Conservation (phyloP, 2,888 invertebrate species). For the Xiphydria camelus region DNA sequence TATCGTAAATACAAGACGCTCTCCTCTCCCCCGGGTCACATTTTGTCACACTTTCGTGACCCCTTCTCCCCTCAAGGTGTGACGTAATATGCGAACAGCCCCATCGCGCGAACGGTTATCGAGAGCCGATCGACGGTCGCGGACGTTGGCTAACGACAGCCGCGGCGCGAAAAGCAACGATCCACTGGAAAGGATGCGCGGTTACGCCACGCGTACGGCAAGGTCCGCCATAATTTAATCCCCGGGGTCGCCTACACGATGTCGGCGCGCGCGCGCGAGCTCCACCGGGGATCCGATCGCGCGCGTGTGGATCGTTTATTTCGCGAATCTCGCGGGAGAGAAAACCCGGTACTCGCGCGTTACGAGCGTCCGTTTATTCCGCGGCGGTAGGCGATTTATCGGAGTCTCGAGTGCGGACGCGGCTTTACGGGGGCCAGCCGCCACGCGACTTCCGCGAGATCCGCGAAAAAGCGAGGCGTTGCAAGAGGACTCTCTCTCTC, state of each 20-base stretch:
- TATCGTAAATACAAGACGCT: too few species aligned
- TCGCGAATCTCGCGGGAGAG: constrained; percentile 26
- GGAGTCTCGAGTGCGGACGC: too few species aligned
- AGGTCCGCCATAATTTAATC: constrained; percentile 42
- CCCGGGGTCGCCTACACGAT: constrained; percentile 34
- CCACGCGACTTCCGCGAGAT: too few species aligned
- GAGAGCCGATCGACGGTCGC: neutral
- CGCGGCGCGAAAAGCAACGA: constrained; percentile 7
- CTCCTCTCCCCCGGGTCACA: too few species aligned
- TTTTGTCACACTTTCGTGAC: too few species aligned
- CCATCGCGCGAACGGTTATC: too few species aligned
- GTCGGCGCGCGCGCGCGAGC: constrained; percentile 13
- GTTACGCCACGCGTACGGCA: constrained; percentile 31
- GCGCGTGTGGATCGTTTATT: constrained; percentile 36
- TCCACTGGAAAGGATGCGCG: constrained; percentile 14
- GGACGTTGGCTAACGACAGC: constrained; percentile 4
- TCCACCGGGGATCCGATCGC: constrained; percentile 23
- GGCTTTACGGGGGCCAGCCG: too few species aligned
- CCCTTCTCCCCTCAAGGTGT: too few species aligned
- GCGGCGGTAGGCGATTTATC: neutral
- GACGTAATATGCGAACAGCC: too few species aligned
- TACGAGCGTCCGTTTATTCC: constrained; percentile 1
- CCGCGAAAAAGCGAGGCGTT: too few species aligned
- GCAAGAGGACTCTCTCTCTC: too few species aligned
- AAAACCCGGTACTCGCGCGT: neutral